Evolutionary conservation across 2,113 vertebrate genomes (phyloP).

Genomic region (Periophthalmodon schlosseri): DNA sequence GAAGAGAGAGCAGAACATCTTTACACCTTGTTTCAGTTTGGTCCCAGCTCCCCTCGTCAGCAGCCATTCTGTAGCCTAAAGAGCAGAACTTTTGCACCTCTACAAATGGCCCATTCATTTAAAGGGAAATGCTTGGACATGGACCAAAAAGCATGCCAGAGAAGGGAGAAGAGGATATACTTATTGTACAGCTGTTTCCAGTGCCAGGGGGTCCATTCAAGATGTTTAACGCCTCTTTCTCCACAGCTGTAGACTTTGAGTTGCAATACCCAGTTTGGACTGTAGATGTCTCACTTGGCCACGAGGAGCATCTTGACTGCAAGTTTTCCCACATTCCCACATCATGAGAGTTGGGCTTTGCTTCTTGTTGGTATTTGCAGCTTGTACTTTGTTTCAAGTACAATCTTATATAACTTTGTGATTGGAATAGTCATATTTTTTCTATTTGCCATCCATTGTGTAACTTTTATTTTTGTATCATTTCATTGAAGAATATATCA

Average conservation of each 20-base stretch:
- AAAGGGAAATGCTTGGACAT: conserved; percentile 45
- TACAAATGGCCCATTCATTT: conserved; percentile 24
- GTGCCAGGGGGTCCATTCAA: conserved; percentile 53
- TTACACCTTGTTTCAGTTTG: conserved; percentile 35
- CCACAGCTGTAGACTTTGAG: conserved; percentile 33
- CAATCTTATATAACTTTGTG: conserved; percentile 36
- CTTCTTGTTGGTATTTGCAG: conserved; percentile 40
- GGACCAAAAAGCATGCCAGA: conserved; percentile 12
- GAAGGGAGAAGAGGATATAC: conserved; percentile 19
- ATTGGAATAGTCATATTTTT: conserved; percentile 24
- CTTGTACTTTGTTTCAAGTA: conserved; percentile 32
- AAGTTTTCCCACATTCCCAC: conserved; percentile 18
- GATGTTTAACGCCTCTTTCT: conserved; percentile 32
- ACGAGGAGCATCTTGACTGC: conserved; percentile 33
- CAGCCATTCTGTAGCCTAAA: conserved; percentile 40
- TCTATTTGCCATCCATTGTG: conserved; percentile 22
- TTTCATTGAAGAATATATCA: conserved; percentile 15
- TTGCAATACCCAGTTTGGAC: conserved; percentile 56
- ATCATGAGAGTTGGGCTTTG: conserved; percentile 26
- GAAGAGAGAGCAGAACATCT: conserved; percentile 38
- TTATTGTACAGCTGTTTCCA: conserved; percentile 67
- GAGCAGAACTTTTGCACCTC: conserved; percentile 18
- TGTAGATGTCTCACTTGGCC: conserved; percentile 51
- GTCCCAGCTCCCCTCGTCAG: conserved; percentile 43
- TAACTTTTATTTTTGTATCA: conserved; percentile 20